Conservation (phyloP, 2,797 vertebrate species). For the Lithobates sylvaticus region DNA sequence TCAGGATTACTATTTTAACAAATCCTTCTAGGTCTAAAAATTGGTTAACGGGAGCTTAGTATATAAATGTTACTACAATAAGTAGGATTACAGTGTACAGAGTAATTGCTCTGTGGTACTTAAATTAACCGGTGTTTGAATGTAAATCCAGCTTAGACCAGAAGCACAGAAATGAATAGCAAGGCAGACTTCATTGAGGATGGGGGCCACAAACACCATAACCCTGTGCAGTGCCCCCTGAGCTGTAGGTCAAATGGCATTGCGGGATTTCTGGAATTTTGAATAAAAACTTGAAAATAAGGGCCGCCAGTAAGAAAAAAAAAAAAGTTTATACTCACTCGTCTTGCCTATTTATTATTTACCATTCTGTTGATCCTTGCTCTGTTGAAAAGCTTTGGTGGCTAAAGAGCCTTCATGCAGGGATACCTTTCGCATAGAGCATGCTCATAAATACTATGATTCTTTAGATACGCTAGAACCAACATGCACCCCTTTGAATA, state of each 20-base stretch:
- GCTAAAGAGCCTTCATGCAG: no score
- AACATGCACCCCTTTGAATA: no score
- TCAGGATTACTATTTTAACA: constrained; percentile 18
- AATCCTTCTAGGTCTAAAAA: constrained; percentile 28
- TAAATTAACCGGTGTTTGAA: constrained; percentile 35
- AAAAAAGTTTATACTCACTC: no score
- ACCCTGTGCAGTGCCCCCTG: constrained; percentile 1
- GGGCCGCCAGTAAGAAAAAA: no score
- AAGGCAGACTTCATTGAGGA: neutral
- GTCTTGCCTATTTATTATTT: no score
- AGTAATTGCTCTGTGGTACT: constrained; percentile 51
- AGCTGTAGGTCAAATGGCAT: neutral
- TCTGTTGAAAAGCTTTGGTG: no score
- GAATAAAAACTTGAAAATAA: no score
- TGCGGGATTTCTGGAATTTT: neutral
- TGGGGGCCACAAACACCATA: neutral
- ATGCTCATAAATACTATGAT: no score
- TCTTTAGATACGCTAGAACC: no score
- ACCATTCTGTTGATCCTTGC: no score
- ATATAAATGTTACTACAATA: constrained; percentile 41
- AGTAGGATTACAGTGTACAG: constrained; percentile 46
- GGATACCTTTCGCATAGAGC: no score
- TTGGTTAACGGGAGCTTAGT: constrained; percentile 29
- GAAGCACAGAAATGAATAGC: constrained; percentile 33
- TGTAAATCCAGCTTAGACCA: constrained; percentile 52